Conservation (phyloP, 64 coral and sea anemone species). For the Montipora capricornis region DNA sequence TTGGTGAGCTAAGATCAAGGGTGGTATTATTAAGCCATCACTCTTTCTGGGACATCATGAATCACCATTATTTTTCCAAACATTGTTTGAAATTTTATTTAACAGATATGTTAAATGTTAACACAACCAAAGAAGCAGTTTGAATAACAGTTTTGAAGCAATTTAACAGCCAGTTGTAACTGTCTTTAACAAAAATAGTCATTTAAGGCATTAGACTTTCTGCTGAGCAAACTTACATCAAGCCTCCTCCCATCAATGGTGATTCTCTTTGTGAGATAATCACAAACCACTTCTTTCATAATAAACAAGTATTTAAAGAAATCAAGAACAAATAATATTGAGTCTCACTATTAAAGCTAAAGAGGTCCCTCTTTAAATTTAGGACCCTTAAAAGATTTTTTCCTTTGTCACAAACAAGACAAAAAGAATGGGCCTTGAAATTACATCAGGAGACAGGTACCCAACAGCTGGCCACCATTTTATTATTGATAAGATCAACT, state of each 20-base stretch:
- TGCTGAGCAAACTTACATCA: conserved; percentile 28
- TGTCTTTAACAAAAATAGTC: too few relatives aligned
- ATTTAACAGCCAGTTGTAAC: too few relatives aligned
- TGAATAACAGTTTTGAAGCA: too few relatives aligned
- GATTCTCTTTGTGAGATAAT: conserved; percentile 42
- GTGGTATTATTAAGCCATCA: too few relatives aligned
- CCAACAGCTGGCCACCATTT: not conserved
- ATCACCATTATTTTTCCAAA: too few relatives aligned
- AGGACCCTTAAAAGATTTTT: not conserved
- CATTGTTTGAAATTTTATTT: too few relatives aligned
- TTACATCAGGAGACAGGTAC: conserved; percentile 28
- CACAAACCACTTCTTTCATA: conserved; percentile 71
- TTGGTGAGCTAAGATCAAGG: too few relatives aligned
- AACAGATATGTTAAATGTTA: too few relatives aligned
- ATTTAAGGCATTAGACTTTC: not conserved
- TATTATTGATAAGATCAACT: conserved; percentile 21
- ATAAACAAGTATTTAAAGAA: not conserved
- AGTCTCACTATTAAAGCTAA: not conserved
- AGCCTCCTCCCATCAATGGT: conserved; percentile 53
- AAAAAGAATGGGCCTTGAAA: not conserved
- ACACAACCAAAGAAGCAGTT: too few relatives aligned
- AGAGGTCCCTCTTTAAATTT: not conserved
- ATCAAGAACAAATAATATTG: not conserved
- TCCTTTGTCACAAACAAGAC: not conserved
- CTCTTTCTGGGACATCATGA: too few relatives aligned